Conservation (phyloP, 1,140 invertebrate species). For the Papilio aristodemus region DNA sequence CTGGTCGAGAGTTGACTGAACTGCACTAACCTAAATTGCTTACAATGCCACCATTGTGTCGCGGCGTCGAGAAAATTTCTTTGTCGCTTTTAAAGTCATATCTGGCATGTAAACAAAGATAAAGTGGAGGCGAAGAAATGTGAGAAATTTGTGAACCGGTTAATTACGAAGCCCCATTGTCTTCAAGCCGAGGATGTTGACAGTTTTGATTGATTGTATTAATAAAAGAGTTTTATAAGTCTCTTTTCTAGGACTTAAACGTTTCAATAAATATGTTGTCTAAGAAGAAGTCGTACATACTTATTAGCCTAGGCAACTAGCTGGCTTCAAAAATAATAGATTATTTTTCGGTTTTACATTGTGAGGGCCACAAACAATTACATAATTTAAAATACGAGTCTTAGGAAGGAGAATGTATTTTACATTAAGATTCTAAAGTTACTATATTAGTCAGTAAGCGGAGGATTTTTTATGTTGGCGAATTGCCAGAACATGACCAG, state of each 20-base stretch:
- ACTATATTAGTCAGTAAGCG: neutral
- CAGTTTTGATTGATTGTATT: constrained; percentile 24
- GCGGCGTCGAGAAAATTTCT: constrained; percentile 61
- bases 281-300: no score
- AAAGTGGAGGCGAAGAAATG: constrained; percentile 46
- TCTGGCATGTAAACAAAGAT: constrained; percentile 53
- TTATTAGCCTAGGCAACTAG: no score
- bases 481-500: constrained; percentile 10
- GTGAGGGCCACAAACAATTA: neutral
- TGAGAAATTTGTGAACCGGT: constrained; percentile 40
- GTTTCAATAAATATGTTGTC: no score
- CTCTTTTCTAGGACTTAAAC: neutral
- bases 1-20: constrained; percentile 67
- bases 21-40: constrained; percentile 73
- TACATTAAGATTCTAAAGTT: neutral
- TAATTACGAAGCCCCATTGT: constrained; percentile 32
- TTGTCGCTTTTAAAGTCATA: constrained; percentile 58
- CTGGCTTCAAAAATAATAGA: no score
- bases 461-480: constrained; percentile 12
- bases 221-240: neutral
- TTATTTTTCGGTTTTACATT: no score
- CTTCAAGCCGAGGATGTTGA: neutral
- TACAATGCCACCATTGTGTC: constrained; percentile 70
- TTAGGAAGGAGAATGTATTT: neutral
- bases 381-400: neutral